These are phyloP conservation scores for Parus major DNA, from an alignment of 2,113 vertebrate species.

Conservation along the genomic window DNA sequence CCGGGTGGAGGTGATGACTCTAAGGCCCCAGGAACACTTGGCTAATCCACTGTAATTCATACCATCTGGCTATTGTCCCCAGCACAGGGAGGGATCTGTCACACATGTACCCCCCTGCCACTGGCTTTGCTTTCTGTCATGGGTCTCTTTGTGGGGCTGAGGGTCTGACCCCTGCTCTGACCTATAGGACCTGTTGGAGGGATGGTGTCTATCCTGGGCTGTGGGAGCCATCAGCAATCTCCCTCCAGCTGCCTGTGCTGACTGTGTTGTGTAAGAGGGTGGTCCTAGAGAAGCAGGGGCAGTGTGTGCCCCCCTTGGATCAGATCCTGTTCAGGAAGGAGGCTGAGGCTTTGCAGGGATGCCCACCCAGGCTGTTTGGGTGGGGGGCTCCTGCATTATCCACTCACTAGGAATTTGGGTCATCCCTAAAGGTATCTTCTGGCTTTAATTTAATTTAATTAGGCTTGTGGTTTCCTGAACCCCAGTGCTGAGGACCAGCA, in stretches of 20 bases:
- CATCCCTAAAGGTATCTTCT: not conserved
- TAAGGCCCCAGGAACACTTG: not conserved
- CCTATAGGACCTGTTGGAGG: not conserved
- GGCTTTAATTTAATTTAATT: not conserved
- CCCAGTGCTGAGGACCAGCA: not conserved
- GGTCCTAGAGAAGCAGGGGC: not conserved
- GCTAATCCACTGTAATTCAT: constrained; percentile 20
- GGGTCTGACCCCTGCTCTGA: not conserved
- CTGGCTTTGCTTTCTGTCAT: not conserved
- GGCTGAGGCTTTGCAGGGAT: not conserved
- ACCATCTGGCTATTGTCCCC: not conserved
- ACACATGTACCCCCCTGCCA: not conserved
- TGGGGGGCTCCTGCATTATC: not conserved
- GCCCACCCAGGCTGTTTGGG: not conserved
- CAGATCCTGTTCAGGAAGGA: not conserved
- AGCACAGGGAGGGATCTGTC: not conserved
- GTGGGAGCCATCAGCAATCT: not conserved
- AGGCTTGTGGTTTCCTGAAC: not conserved
- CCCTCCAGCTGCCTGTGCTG: fast-evolving
- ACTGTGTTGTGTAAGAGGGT: not conserved
- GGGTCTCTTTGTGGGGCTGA: too few species aligned
- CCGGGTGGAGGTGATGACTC: not conserved
- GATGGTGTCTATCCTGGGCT: not conserved
- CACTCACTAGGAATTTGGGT: not conserved
- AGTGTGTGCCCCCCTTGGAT: not conserved